A percentile compares a stretch with the other conserved stretches of the same genome.
These are phyloP conservation scores for Bruchidius siliquastri DNA, from an alignment of 2,888 invertebrate species.

Conservation along the genomic window DNA sequence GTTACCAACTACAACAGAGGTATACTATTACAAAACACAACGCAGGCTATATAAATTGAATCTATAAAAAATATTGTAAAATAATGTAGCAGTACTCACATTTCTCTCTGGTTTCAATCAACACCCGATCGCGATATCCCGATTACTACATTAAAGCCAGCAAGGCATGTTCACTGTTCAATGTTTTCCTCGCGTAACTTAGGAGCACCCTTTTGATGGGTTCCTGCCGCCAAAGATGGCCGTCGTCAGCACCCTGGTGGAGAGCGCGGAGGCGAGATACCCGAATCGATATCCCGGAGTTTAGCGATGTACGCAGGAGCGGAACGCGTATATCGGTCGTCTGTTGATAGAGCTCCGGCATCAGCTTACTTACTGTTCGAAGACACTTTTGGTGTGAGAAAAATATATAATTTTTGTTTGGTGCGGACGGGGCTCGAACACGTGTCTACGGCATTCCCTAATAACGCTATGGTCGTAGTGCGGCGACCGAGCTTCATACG, in stretches of 20 bases:
- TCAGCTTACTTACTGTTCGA: background rate
- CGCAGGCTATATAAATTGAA: background rate
- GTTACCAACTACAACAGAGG: background rate
- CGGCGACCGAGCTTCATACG: too few species aligned
- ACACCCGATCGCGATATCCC: background rate
- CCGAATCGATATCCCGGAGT: background rate
- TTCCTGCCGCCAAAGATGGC: constrained; percentile 32
- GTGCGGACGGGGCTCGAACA: too few species aligned
- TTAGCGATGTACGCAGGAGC: background rate
- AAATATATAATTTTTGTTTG: too few species aligned
- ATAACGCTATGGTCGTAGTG: too few species aligned
- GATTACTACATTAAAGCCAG: background rate
- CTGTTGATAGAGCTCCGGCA: background rate
- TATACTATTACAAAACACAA: background rate
- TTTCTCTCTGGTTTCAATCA: background rate
- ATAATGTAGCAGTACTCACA: background rate
- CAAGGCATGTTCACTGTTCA: background rate
- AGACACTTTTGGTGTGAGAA: too few species aligned
- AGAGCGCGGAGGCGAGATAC: constrained; percentile 4
- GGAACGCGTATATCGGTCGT: background rate
- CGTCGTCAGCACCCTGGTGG: constrained; percentile 40
- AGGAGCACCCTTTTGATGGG: constrained; percentile 2
- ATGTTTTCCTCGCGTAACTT: background rate
- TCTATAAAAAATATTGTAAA: background rate
- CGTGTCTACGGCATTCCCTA: too few species aligned